Evolutionary conservation across 2,113 vertebrate species (phyloP).

Genomic region (Macheiramphus alcinus): DNA sequence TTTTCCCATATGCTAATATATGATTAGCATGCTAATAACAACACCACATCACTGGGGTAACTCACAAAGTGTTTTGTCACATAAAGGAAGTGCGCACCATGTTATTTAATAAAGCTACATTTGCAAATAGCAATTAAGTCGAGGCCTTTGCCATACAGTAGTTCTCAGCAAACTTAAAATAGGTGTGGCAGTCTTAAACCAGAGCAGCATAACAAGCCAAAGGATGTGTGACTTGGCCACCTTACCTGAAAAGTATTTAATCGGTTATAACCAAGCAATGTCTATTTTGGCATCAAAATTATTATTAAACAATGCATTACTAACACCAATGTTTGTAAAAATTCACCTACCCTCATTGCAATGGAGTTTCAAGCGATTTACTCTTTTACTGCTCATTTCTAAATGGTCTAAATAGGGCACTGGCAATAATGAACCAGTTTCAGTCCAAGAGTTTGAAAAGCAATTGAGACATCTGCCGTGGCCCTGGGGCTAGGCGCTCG

Average conservation of each 20-base stretch:
- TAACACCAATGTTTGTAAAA: neutral
- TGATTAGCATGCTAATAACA: neutral
- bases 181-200: neutral
- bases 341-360: neutral
- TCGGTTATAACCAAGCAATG: neutral
- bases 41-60: neutral
- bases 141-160: neutral
- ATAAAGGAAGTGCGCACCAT: neutral
- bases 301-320: neutral
- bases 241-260: neutral
- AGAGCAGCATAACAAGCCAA: neutral
- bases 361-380: neutral
- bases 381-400: neutral
- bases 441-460: neutral
- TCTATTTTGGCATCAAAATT: neutral
- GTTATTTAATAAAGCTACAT: neutral
- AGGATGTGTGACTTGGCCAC: neutral
- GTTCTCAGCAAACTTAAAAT: neutral
- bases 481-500: neutral
- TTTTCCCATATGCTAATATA: neutral
- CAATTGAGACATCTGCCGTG: constrained; percentile 18
- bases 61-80: neutral
- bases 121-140: neutral
- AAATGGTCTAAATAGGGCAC: neutral
- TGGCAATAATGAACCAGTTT: neutral